A percentile compares a stretch with the other conserved stretches of the same genome.
Evolutionary conservation across 2,888 invertebrate genomes (phyloP).

Genomic region (Aplocera efformata): DNA sequence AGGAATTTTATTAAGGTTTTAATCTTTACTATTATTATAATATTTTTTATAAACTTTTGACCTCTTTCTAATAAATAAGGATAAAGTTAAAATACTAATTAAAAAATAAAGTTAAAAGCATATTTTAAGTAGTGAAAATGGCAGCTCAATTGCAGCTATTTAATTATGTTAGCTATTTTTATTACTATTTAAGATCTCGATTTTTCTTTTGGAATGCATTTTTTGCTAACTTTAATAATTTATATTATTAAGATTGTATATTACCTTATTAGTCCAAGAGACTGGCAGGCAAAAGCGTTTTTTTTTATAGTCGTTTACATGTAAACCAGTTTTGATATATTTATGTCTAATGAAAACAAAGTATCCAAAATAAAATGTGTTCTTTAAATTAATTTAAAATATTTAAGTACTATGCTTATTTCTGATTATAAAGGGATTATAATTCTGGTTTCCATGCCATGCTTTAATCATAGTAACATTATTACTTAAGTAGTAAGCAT

Average conservation of each 20-base stretch:
- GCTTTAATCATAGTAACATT: too few relatives aligned
- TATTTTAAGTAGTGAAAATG: constrained; percentile 2
- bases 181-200: constrained; percentile 6
- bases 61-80: constrained; percentile 11
- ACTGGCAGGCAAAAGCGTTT: background rate
- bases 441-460: too few relatives aligned
- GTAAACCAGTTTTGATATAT: too few relatives aligned
- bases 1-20: constrained; percentile 28
- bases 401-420: too few relatives aligned
- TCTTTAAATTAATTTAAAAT: too few relatives aligned
- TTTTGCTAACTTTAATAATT: constrained; percentile 4
- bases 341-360: too few relatives aligned
- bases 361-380: background rate
- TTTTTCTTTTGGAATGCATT: constrained; percentile 4
- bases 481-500: too few relatives aligned
- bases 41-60: constrained; percentile 29
- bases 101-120: background rate
- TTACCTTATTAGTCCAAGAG: constrained; percentile 1
- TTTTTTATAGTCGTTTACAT: background rate
- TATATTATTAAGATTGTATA: constrained; percentile 1
- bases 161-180: constrained; percentile 18
- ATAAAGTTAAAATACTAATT: constrained; percentile 1
- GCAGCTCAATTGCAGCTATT: constrained; percentile 20
- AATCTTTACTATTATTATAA: constrained; percentile 24
- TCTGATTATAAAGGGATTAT: too few relatives aligned